phyloP scores from a whole-genome alignment of 2,113 vertebrate species.

The Megaceryle torquata region DNA sequence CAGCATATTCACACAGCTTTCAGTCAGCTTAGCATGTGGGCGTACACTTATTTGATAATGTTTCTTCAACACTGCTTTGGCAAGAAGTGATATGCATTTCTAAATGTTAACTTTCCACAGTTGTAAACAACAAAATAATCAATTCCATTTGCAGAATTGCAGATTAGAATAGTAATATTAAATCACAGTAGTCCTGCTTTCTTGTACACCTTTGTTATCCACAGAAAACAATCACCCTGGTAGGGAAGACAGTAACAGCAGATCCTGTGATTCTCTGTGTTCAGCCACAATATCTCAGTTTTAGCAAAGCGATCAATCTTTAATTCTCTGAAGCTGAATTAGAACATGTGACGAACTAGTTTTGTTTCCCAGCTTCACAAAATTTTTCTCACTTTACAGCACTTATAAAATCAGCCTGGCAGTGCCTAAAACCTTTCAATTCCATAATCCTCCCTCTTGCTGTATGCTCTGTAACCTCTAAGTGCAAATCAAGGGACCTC shows the following conservation, averaged over 20 bases:
- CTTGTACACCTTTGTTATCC: not conserved
- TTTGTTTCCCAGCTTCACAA: not conserved
- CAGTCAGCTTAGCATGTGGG: not conserved
- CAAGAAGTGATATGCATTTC: not conserved
- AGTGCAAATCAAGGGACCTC: constrained; percentile 42
- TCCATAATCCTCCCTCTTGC: constrained; percentile 28
- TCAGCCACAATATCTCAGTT: not conserved
- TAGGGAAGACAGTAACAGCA: not conserved
- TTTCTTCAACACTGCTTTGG: not conserved
- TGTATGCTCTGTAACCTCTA: not conserved
- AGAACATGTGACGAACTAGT: not conserved
- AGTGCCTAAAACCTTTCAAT: constrained; percentile 15
- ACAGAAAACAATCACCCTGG: not conserved
- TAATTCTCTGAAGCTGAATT: constrained; percentile 10
- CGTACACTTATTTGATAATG: not conserved
- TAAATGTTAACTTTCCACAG: not conserved
- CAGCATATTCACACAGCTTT: not conserved
- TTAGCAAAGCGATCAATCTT: not conserved
- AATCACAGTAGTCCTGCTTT: constrained; percentile 1
- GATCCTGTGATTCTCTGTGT: not conserved
- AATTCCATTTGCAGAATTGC: not conserved
- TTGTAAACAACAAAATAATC: not conserved
- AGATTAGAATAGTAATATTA: not conserved
- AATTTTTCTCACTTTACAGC: constrained; percentile 19
- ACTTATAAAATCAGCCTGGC: not conserved